These are phyloP conservation scores for Brachionus asplanchnoidis DNA, from an alignment of 1,140 invertebrate species.

Conservation along the genomic window DNA sequence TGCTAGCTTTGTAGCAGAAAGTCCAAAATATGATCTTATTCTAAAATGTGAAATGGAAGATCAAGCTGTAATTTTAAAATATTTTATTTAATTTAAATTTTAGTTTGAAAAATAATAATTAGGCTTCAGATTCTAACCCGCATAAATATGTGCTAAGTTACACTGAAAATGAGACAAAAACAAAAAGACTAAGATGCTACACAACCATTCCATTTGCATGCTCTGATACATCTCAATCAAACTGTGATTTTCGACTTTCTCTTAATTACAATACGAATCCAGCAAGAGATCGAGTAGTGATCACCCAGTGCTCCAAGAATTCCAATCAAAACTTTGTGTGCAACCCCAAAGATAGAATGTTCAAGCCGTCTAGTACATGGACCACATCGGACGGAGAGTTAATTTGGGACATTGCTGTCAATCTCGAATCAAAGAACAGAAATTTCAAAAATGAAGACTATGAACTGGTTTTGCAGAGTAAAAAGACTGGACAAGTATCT, in stretches of 20 bases:
- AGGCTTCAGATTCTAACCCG: not conserved
- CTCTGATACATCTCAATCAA: not conserved
- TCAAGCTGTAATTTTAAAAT: not conserved
- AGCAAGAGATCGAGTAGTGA: not conserved
- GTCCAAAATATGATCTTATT: not conserved
- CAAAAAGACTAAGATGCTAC: not conserved
- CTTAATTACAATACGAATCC: not conserved
- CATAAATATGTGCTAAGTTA: not conserved
- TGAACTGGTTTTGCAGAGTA: not conserved
- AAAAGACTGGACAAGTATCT: not conserved
- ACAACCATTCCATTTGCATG: constrained; percentile 10
- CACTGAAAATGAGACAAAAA: not conserved
- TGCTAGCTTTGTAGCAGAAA: not conserved
- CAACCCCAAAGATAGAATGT: not conserved
- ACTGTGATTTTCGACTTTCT: not conserved
- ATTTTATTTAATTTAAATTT: not conserved
- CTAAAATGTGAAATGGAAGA: not conserved
- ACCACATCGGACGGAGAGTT: not conserved
- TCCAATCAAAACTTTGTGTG: not conserved
- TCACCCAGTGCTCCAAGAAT: not conserved
- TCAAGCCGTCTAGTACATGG: not conserved
- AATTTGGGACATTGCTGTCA: not conserved
- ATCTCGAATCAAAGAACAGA: not conserved
- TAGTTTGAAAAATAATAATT: not conserved
- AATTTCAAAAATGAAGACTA: not conserved